These are phyloP conservation scores for Carcharodon carcharias DNA, from an alignment of 2,797 vertebrate species.

Conservation along the genomic window DNA sequence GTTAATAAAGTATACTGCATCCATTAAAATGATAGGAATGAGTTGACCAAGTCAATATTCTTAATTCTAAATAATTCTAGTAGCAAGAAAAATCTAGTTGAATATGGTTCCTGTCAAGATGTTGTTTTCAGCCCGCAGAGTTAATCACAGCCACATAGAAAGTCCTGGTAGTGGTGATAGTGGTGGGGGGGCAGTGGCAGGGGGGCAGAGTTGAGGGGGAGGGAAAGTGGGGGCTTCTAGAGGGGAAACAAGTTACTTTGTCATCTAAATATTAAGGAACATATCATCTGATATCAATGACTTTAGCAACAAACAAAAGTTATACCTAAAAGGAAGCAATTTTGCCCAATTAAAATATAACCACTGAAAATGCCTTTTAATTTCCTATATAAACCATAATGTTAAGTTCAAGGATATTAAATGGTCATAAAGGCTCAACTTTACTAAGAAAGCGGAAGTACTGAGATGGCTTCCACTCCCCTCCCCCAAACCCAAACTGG, in stretches of 20 bases:
- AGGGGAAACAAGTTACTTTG: not conserved
- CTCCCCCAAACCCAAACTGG: slow-evolving; percentile 53
- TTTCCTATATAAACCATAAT: slow-evolving; percentile 60
- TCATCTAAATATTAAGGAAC: slow-evolving; percentile 1
- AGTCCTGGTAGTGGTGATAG: not conserved
- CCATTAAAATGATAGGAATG: not conserved
- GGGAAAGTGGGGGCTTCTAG: not conserved
- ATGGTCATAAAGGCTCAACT: slow-evolving; percentile 59
- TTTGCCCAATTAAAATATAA: slow-evolving; percentile 38
- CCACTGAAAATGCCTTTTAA: slow-evolving; percentile 54
- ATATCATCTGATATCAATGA: not conserved
- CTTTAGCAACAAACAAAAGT: not conserved
- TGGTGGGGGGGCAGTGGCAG: too few species aligned
- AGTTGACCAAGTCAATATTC: not conserved
- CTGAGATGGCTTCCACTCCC: slow-evolving; percentile 50
- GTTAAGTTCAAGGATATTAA: slow-evolving; percentile 51
- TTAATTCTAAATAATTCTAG: not conserved
- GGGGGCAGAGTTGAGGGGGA: not conserved
- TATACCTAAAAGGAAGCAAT: not conserved
- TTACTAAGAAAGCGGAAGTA: slow-evolving; percentile 61
- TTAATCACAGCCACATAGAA: too few species aligned
- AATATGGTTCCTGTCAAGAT: not conserved
- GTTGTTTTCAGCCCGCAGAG: not conserved
- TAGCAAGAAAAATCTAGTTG: not conserved
- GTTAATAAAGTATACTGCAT: not conserved